Evolutionary conservation across 1,140 invertebrate species (phyloP).

Genomic region (Bombus haemorrhoidalis): DNA sequence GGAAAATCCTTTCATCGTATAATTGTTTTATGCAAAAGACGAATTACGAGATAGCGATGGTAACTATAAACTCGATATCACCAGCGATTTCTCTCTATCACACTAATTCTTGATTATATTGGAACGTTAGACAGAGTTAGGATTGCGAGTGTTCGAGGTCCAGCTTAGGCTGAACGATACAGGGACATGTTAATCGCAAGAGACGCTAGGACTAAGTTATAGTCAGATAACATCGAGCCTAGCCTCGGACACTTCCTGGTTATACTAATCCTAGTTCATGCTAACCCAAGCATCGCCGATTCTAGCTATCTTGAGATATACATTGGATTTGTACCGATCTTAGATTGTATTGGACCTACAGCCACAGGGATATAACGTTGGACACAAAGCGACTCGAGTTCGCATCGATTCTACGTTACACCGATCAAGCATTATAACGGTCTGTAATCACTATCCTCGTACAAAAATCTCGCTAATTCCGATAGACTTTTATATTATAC

Average conservation of each 20-base stretch:
- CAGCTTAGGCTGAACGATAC: background rate
- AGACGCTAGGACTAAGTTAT: constrained; percentile 41
- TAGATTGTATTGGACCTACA: background rate
- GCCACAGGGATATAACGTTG: too few species aligned
- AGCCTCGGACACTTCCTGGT: constrained; percentile 37
- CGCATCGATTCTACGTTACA: background rate
- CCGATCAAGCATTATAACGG: background rate
- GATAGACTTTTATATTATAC: background rate
- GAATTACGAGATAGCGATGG: background rate
- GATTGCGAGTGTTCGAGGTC: background rate
- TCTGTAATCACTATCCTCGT: too few species aligned
- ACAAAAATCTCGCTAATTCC: too few species aligned
- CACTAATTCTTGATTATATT: background rate
- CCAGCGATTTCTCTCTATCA: background rate
- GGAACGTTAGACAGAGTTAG: background rate
- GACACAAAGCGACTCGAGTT: background rate
- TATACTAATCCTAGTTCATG: constrained; percentile 38
- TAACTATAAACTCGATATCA: too few species aligned
- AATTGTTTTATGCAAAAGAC: background rate
- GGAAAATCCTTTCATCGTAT: background rate
- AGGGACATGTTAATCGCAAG: constrained; percentile 43
- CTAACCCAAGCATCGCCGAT: background rate
- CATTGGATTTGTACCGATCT: background rate
- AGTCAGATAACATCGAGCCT: constrained; percentile 27
- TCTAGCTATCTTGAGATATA: constrained; percentile 7